These are phyloP conservation scores for Odontocolon sp. DNA, from an alignment of 2,888 invertebrate species.

Conservation along the genomic window DNA sequence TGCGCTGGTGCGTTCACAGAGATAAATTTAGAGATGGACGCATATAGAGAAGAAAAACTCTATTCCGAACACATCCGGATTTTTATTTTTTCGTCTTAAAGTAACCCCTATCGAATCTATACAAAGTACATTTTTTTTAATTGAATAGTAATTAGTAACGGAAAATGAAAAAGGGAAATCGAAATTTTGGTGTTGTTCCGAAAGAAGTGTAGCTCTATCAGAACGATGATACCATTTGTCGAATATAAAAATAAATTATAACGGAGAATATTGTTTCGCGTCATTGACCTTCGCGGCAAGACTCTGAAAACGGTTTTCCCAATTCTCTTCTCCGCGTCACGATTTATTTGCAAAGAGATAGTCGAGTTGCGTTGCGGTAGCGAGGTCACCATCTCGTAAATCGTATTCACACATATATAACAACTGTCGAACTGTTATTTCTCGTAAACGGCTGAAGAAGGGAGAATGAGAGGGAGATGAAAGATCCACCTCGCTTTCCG, in stretches of 20 bases:
- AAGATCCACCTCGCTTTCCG: background rate
- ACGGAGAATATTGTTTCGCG: no score
- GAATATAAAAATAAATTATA: no score
- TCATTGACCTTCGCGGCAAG: background rate
- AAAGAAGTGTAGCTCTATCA: no score
- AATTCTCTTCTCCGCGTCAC: background rate
- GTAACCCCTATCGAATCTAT: no score
- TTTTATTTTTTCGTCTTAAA: no score
- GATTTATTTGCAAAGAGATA: background rate
- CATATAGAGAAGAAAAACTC: background rate
- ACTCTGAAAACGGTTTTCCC: background rate
- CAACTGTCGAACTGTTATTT: conserved; percentile 6
- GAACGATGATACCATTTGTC: no score
- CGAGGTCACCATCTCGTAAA: conserved; percentile 2
- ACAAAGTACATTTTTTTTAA: no score
- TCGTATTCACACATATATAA: no score
- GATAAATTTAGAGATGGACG: background rate
- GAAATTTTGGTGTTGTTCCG: no score
- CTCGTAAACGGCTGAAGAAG: conserved; percentile 4
- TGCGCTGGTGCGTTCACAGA: background rate
- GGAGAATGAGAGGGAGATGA: no score
- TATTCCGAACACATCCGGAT: background rate
- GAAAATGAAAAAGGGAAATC: no score
- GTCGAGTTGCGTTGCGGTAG: background rate
- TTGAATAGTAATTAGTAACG: no score